Base-by-base conservation (phyloP, 2,113 vertebrate genomes). In the Crotalus helleri region DNA sequence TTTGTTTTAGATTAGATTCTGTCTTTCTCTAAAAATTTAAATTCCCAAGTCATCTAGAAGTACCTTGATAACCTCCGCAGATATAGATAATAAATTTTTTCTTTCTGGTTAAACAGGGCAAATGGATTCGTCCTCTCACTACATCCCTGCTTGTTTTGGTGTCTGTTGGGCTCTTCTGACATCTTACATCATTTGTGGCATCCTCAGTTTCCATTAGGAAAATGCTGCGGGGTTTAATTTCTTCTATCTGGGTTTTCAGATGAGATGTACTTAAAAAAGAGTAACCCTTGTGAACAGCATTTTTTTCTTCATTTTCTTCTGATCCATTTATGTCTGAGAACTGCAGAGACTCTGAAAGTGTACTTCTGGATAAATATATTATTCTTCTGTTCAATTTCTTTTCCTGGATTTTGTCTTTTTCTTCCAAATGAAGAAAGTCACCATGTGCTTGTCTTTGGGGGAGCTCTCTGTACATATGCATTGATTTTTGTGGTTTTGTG, bases 11-110 rank as follows among this genome's bases (percentile, higher is more conserved):
- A 74, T 85, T 85, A 55, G 10, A 74, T 44, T 85, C 39, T n/a
- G 53, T 13, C 3, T 5, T 85, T 55, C 23, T 81, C 33, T 88
- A 54, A 57, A 44, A 91, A 85, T 12, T 46, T 17, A 6, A 33
- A 13, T n/a, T 81, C 74, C 19, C 54, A 29, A 24, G 1, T 9
- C 21, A 44, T 33, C 21, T 87, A 10, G 17, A n/a, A 91, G 94
- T 95, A 98, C 97, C 97, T 97, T 95, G 95, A 91, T 97, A 98
- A 88, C 96, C 96, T 55, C 97, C 97, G 92, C 97, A 98, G 46
- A 98, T 93, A 90, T 97, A 98, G 29, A 97, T 92, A 95, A 97
- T 96, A 59, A 98, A 96, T 74, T 95, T 95, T 85, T 94, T 97
- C 91, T 97, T 96, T 93, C 86, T 95, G 69, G 87, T 26, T 57